Conservation (phyloP, 2,113 vertebrate genomes). For the Urocolius indicus region DNA sequence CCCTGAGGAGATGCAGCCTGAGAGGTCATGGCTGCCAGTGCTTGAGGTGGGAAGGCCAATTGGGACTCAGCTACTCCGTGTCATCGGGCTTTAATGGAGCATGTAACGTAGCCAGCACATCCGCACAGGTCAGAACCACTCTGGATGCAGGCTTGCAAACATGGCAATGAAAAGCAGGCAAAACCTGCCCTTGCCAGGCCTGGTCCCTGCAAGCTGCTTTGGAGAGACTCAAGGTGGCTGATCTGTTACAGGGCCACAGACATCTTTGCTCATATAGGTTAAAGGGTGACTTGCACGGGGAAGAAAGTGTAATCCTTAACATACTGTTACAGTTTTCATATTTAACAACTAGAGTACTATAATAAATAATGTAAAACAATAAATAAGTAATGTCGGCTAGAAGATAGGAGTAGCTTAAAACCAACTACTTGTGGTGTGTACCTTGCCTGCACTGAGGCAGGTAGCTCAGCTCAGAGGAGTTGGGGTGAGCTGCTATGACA, state of each 20-base stretch:
- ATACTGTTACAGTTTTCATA: slow-evolving; percentile 24
- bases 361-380: slow-evolving; percentile 56
- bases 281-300: background rate
- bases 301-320: background rate
- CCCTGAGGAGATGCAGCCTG: background rate
- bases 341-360: slow-evolving; percentile 27
- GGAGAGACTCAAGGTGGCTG: background rate
- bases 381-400: slow-evolving; percentile 38
- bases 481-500: background rate
- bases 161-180: background rate
- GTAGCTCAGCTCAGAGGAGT: background rate
- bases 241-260: fast-evolving
- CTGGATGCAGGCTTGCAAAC: background rate
- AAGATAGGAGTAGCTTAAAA: slow-evolving; percentile 45
- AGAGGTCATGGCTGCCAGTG: fast-evolving
- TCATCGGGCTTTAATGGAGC: fast-evolving
- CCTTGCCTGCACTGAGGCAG: background rate
- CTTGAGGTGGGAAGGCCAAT: background rate
- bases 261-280: background rate
- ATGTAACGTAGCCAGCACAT: background rate
- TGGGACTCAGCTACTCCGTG: fast-evolving
- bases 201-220: background rate
- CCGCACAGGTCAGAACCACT: background rate
- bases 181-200: background rate
- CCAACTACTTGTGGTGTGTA: background rate